phyloP scores from a whole-genome alignment of 2,113 vertebrate genomes.

The Chamaea fasciata region DNA sequence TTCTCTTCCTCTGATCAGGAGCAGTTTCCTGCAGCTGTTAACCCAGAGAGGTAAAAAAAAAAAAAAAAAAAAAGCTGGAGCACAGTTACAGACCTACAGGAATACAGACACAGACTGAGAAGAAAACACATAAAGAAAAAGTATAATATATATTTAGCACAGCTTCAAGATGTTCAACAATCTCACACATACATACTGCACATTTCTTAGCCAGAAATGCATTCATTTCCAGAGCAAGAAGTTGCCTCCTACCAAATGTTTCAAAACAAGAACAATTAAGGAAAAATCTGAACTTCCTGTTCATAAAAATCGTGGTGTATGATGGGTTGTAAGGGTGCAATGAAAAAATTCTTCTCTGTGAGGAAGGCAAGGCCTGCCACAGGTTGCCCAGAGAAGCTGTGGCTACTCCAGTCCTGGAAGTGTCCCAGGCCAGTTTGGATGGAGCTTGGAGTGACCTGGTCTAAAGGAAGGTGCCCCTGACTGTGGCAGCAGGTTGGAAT shows the following conservation, averaged over 20 bases:
- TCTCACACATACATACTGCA: rapidly evolving
- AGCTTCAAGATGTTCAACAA: not conserved
- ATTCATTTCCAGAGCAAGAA: not conserved
- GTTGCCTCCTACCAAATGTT: not conserved
- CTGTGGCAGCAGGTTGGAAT: not conserved
- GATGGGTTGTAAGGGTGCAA: not conserved
- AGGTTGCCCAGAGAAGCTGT: not conserved
- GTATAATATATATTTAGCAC: not conserved
- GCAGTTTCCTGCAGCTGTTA: not conserved
- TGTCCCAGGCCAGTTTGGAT: not conserved
- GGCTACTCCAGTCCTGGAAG: not conserved
- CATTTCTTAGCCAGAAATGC: not conserved
- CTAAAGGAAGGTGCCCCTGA: not conserved
- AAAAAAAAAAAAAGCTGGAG: not conserved
- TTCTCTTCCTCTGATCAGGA: not conserved
- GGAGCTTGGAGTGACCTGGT: not conserved
- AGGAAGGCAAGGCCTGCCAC: not conserved
- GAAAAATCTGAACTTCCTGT: not conserved
- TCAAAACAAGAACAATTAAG: not conserved
- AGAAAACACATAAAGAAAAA: not conserved
- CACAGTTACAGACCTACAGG: not conserved
- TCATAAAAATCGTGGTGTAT: not conserved
- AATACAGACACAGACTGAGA: not conserved
- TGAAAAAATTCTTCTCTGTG: not conserved
- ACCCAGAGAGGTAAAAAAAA: not conserved